Evolutionary conservation across 2,113 vertebrate species (phyloP), one percentile per base, ranked within the genome.

Genomic region (Plecturocebus donacophilus): DNA sequence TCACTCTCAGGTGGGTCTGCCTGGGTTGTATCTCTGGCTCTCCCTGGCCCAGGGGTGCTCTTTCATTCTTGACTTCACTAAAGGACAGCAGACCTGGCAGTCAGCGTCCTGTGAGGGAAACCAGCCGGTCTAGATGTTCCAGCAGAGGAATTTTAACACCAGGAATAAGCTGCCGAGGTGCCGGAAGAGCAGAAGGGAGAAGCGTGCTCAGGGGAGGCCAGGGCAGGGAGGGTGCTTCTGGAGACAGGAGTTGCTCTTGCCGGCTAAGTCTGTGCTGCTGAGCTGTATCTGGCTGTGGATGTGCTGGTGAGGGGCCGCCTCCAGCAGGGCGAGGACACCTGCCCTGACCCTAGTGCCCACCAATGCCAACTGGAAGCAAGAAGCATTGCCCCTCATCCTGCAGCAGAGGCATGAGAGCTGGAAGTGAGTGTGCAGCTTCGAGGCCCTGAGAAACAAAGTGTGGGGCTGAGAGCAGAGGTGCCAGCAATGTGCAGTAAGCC

Each of bases 1-100:
- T 16, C 0, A 17, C 0, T 8, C 21, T 0, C 0, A 0, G 12
- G 61, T 0, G 0, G 5, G 49, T 11, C 64, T 1, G 0, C 1
- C 0, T 9, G 73, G 32, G 56, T 0, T 7, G 0, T 3, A 6
- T n/a, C 52, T 13, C 92, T 23, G 64, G 30, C 30, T 5, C 8
- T 8, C 2, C 58, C 19, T 16, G n/a, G 47, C 32, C 75, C 1
- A 17, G 23, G 12, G 64, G 35, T 0, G 35, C 42, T 30, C 42
- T 20, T 10, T 17, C 25, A 6, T 5, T 21, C 52, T 20, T 19
- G 38, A 35, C 10, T 12, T 8, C 11, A 4, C n/a, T 8, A 23
- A 2, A 71, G 30, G n/a, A 10, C 30, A 54, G 87, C 19, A 9
- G 0, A 1, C 14, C 16, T 12, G 0, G 5, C 21, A 40, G 61